A percentile compares a stretch with the other conserved stretches of the same genome.
Evolutionary conservation across 2,797 vertebrate genomes (phyloP).

Genomic region (Podarcis siculus): DNA sequence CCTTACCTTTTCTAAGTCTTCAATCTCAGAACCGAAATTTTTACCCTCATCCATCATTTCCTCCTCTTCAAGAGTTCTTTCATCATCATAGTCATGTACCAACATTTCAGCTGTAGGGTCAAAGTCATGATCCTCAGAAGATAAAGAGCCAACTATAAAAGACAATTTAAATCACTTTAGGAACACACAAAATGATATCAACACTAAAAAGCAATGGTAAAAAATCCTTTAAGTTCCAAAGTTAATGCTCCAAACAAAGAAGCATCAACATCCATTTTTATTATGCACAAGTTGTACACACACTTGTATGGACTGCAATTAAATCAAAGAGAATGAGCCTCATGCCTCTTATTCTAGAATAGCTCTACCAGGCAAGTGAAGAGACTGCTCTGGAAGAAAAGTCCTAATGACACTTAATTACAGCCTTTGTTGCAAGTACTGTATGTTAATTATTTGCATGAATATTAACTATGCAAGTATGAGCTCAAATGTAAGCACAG

Average conservation of each 20-base stretch:
- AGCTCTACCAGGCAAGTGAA: background rate
- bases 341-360: slow-evolving; percentile 1
- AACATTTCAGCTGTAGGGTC: slow-evolving; percentile 98
- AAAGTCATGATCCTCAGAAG: slow-evolving; percentile 99
- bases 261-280: background rate
- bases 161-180: slow-evolving; percentile 48
- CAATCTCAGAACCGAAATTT: slow-evolving; percentile 94
- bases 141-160: slow-evolving; percentile 93
- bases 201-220: background rate
- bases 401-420: background rate
- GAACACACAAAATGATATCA: slow-evolving; percentile 10
- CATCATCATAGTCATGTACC: slow-evolving; percentile 97
- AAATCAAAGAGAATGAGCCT: background rate
- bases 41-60: slow-evolving; percentile 93
- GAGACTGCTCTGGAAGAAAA: background rate
- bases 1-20: slow-evolving; percentile 95
- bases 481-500: background rate
- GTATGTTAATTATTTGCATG: background rate
- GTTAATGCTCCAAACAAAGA: background rate
- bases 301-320: background rate
- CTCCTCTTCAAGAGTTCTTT: slow-evolving; percentile 95
- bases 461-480: background rate
- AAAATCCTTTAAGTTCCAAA: background rate
- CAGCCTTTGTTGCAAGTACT: slow-evolving; percentile 1
- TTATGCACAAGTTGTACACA: background rate